These are phyloP conservation scores for Glaucidium brasilianum DNA, from an alignment of 2,113 vertebrate genomes.

Conservation along the genomic window DNA sequence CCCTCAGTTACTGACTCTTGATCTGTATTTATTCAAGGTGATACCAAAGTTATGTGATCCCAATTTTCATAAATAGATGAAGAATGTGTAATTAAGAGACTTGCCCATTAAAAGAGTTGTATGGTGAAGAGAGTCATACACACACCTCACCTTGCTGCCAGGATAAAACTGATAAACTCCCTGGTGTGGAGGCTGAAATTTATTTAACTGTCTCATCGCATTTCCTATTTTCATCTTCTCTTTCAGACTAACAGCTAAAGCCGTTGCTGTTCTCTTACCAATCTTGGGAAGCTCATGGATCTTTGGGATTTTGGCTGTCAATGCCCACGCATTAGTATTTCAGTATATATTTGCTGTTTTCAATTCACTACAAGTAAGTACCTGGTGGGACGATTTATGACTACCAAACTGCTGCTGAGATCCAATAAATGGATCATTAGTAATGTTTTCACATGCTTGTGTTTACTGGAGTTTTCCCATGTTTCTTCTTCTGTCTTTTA, in stretches of 20 bases:
- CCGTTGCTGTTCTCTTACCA: conserved; percentile 91
- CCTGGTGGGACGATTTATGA: not conserved
- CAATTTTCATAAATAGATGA: not conserved
- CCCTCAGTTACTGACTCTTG: not conserved
- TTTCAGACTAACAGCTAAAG: conserved; percentile 89
- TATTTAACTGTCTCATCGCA: not conserved
- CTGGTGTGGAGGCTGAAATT: not conserved
- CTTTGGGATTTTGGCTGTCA: conserved; percentile 91
- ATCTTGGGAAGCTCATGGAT: conserved; percentile 96
- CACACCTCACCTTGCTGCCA: not conserved
- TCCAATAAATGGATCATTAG: not conserved
- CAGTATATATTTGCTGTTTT: conserved; percentile 94
- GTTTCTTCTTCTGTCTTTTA: not conserved
- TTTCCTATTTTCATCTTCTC: not conserved
- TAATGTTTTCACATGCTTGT: not conserved
- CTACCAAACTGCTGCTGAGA: not conserved
- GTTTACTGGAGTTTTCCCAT: not conserved
- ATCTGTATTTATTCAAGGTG: not conserved
- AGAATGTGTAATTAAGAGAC: not conserved
- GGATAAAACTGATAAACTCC: not conserved
- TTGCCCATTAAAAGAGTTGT: not conserved
- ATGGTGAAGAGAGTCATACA: not conserved
- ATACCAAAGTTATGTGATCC: not conserved
- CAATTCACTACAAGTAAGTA: conserved; percentile 91
- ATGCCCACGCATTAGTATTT: conserved; percentile 84